phyloP scores from a whole-genome alignment of 1,140 invertebrate species.

The Camponotus floridanus region DNA sequence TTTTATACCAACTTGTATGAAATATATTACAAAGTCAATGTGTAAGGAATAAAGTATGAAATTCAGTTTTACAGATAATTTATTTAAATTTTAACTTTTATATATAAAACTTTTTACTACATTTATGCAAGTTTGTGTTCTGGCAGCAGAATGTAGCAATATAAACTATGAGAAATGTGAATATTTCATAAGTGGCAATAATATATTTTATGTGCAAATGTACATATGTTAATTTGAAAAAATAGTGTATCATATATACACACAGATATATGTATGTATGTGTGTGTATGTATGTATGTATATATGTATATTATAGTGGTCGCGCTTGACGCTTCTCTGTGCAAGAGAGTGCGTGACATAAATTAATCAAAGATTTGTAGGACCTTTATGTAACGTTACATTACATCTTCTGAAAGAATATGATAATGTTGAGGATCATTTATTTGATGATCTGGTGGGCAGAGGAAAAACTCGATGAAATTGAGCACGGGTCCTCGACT shows the following conservation, averaged over 20 bases:
- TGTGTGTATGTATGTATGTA: too few relatives aligned
- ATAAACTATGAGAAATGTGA: constrained; percentile 55
- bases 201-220: constrained; percentile 59
- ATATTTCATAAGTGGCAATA: constrained; percentile 52
- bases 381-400: constrained; percentile 69
- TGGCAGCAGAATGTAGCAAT: constrained; percentile 33
- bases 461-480: constrained; percentile 95
- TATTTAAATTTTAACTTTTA: constrained; percentile 58
- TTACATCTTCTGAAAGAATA: constrained; percentile 89
- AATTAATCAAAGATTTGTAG: neutral
- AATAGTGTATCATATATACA: constrained; percentile 40
- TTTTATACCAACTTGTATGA: constrained; percentile 30
- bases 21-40: neutral
- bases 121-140: constrained; percentile 25
- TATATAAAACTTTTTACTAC: constrained; percentile 29
- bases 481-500: constrained; percentile 94
- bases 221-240: constrained; percentile 47
- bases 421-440: constrained; percentile 89
- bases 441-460: constrained; percentile 91
- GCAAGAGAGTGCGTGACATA: constrained; percentile 46
- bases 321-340: constrained; percentile 52
- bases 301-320: neutral
- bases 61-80: constrained; percentile 49
- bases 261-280: too few relatives aligned
- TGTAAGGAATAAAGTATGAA: constrained; percentile 13